Conservation (phyloP, 2,888 invertebrate species). For the Phania funesta region DNA sequence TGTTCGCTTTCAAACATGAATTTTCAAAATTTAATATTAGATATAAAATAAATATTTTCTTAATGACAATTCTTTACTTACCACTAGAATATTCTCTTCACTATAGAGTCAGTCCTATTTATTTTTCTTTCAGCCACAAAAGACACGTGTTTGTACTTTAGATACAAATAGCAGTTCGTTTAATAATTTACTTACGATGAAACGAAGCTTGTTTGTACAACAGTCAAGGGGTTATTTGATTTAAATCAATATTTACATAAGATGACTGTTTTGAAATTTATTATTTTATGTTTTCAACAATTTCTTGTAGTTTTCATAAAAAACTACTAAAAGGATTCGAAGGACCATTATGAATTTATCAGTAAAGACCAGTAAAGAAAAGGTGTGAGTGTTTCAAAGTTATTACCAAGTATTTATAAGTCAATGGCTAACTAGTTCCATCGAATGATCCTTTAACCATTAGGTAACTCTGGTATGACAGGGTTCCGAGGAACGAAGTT, state of each 20-base stretch:
- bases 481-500: too few species aligned
- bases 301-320: not conserved
- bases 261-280: conserved; percentile 18
- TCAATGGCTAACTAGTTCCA: too few species aligned
- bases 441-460: too few species aligned
- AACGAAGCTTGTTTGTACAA: conserved; percentile 25
- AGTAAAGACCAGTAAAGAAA: too few species aligned
- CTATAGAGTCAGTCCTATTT: conserved; percentile 2
- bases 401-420: too few species aligned
- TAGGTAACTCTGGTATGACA: too few species aligned
- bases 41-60: conserved; percentile 61
- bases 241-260: conserved; percentile 34
- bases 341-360: too few species aligned
- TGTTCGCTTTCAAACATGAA: not conserved
- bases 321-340: not conserved
- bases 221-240: conserved; percentile 46
- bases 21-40: conserved; percentile 45
- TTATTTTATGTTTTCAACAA: conserved; percentile 19
- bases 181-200: conserved; percentile 16
- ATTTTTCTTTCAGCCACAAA: conserved; percentile 42
- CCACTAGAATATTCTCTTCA: not conserved
- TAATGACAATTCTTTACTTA: conserved; percentile 36
- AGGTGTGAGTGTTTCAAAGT: too few species aligned
- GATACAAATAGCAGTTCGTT: conserved; percentile 1
- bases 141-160: conserved; percentile 50